Evolutionary conservation across 2,797 vertebrate genomes (phyloP).

Genomic region (Prunella strophiata): DNA sequence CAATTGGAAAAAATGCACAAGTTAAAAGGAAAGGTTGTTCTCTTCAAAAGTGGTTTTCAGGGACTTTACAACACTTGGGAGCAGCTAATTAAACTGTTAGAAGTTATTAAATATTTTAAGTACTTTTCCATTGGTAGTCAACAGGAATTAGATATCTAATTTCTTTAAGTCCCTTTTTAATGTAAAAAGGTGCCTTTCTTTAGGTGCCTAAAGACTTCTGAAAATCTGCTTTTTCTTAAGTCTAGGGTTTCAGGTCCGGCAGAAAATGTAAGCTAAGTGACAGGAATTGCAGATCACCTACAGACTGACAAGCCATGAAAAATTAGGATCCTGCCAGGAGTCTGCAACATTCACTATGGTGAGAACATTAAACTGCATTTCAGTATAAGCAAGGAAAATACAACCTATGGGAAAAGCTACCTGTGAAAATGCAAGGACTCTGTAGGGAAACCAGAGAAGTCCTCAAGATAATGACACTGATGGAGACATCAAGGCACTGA

Average conservation of each 20-base stretch:
- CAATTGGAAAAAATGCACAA: neutral
- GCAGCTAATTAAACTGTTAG: neutral
- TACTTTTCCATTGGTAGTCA: neutral
- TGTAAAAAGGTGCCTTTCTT: neutral
- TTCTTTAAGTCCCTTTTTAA: neutral
- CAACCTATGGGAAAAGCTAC: neutral
- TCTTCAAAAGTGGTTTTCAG: neutral
- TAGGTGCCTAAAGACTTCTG: neutral
- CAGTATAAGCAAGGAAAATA: neutral
- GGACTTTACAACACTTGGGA: neutral
- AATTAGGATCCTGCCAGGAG: neutral
- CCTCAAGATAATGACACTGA: neutral
- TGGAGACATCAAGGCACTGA: neutral
- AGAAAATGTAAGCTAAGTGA: neutral
- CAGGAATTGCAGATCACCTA: neutral
- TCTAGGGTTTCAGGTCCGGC: neutral
- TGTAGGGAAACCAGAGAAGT: neutral
- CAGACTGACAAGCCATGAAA: neutral
- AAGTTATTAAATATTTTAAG: neutral
- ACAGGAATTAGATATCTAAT: neutral
- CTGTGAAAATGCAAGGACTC: neutral
- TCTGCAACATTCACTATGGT: neutral
- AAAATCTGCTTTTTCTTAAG: constrained; percentile 2
- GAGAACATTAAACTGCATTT: neutral
- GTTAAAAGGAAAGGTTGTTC: neutral